Base-by-base conservation (phyloP, 2,797 vertebrate species). In the Platalea minor region DNA sequence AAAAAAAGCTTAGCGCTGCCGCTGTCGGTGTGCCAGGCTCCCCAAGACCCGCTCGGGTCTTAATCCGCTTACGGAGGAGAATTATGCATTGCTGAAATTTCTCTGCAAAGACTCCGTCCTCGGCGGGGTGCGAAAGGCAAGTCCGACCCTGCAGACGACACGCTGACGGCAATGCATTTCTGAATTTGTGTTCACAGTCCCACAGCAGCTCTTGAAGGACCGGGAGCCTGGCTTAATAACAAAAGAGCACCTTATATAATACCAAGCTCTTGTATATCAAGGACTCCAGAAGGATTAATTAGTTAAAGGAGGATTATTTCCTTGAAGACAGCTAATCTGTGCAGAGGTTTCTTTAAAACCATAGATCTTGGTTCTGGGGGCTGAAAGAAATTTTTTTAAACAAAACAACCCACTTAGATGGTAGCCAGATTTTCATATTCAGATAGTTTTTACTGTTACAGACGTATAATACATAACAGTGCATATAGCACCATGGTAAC, bases 71-170 rank as follows among this genome's bases (percentile, higher is more conserved):
- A 89, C 4, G 13, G 78, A 76, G 87, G 87, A 96, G 96, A 95
- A 97, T 97, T 94, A 94, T 13, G 48, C 94, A 97, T 93, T 96
- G 95, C 86, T 97, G 97, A 73, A 89, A 97, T 97, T 97, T 96
- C 95, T 97, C 70, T 54, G 85, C 86, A 59, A 68, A 91, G 72
- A 7, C 73, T 89, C 85, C 89, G 2, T 67, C 95, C 91, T 79
- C 79, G 23, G 88, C 64, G 41, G 94, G 93, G 57, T 46, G 80
- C 3, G 43, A 92, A 90, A 77, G 97, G 92, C 91, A 75, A 95
- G 93, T 75, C 96, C 61, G 13, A 91, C 93, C 91, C 96, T 93
- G 95, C 73, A 39, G 35, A 59, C 56, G 74, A 4, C 77, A 35
- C 68, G 1, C n/a, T 2, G n/a, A 21, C 0, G 19, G 61, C 60